These are phyloP conservation scores for Mirounga angustirostris DNA, from an alignment of 2,113 vertebrate genomes.

Conservation along the genomic window DNA sequence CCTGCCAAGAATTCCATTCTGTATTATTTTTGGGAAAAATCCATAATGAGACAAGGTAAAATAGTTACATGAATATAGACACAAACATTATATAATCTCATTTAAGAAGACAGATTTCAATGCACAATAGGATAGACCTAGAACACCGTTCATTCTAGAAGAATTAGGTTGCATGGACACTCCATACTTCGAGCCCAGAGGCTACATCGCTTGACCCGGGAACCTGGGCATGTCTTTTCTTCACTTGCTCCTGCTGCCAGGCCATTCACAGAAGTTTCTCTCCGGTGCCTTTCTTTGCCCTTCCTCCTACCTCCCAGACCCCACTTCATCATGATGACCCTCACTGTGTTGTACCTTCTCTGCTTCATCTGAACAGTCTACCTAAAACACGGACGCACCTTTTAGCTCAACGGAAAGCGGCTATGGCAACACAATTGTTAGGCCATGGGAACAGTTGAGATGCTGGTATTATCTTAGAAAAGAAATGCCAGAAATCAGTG, in stretches of 20 bases:
- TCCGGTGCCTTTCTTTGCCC: constrained; percentile 41
- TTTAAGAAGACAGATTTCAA: constrained; percentile 53
- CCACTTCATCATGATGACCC: not conserved
- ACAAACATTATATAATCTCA: not conserved
- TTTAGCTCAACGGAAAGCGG: constrained; percentile 42
- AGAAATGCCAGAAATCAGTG: constrained; percentile 50
- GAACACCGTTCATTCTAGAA: constrained; percentile 27
- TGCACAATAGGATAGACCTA: constrained; percentile 1
- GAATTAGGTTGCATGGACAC: not conserved
- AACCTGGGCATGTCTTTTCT: not conserved
- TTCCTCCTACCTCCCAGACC: not conserved
- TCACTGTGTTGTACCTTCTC: not conserved
- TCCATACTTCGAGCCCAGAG: not conserved
- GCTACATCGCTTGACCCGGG: constrained; percentile 1
- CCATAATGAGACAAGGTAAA: constrained; percentile 31
- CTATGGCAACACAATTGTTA: not conserved
- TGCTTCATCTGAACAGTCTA: not conserved
- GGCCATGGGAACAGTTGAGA: constrained; percentile 21
- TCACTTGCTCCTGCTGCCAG: not conserved
- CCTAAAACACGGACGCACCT: not conserved
- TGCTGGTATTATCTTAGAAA: constrained; percentile 36
- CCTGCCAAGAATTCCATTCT: constrained; percentile 42
- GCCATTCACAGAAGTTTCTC: constrained; percentile 50
- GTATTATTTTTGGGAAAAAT: constrained; percentile 58
- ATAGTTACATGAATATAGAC: not conserved